A percentile compares a stretch with the other conserved stretches of the same genome.
phyloP scores from a whole-genome alignment of 2,888 invertebrate genomes.

The Drosophila meridionalis region DNA sequence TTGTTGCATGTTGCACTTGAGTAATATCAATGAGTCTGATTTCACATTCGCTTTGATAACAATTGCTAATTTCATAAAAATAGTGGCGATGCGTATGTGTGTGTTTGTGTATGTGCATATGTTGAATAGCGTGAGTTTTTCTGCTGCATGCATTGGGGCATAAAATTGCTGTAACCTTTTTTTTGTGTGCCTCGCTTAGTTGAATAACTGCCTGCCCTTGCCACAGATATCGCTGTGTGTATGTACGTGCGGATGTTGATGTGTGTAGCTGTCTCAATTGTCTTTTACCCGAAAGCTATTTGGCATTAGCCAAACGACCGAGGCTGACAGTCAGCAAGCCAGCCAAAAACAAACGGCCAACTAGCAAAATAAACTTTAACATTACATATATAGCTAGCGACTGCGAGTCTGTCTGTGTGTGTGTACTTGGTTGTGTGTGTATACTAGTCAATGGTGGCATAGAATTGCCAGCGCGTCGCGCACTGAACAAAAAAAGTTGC shows the following conservation, averaged over 20 bases:
- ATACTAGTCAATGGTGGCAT: constrained; percentile 67
- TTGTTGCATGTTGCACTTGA: constrained; percentile 36
- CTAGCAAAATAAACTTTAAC: constrained; percentile 51
- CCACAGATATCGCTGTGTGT: constrained; percentile 39
- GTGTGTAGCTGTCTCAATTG: constrained; percentile 58
- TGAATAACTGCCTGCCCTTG: constrained; percentile 54
- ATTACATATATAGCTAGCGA: constrained; percentile 19
- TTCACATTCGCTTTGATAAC: constrained; percentile 35
- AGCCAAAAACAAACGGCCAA: constrained; percentile 56
- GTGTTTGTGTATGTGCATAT: constrained; percentile 1
- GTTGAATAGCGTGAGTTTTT: constrained; percentile 15
- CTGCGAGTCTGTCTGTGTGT: neutral
- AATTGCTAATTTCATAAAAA: constrained; percentile 18
- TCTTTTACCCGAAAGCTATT: constrained; percentile 70
- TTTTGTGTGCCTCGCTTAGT: constrained; percentile 35
- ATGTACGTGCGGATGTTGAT: constrained; percentile 5
- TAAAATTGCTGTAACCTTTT: constrained; percentile 74
- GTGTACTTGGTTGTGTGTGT: constrained; percentile 6
- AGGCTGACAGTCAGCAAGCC: constrained; percentile 53
- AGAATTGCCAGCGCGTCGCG: constrained; percentile 61
- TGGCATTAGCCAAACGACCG: constrained; percentile 57
- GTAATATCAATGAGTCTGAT: constrained; percentile 52
- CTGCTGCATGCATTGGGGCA: constrained; percentile 58
- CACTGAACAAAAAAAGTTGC: constrained; percentile 38
- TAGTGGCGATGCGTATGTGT: neutral